phyloP scores from a whole-genome alignment of 1,140 invertebrate species.

The Drosophila virilis region DNA sequence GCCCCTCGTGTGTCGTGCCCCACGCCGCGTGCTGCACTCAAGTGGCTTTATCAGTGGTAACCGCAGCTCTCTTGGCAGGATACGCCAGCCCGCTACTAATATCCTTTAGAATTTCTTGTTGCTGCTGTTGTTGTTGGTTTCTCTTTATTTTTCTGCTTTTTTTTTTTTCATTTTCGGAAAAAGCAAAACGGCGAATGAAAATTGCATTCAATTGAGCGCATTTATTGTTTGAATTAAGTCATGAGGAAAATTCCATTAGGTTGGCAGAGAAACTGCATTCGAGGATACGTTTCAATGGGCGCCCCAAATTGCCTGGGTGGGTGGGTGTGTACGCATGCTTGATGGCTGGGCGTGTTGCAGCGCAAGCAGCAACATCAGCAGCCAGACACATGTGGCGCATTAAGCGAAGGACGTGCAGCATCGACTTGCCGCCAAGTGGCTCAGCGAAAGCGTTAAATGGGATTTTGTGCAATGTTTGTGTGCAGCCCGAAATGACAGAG shows the following conservation, averaged over 20 bases:
- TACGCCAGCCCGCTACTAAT: conserved; percentile 55
- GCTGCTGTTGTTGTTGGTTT: conserved; percentile 7
- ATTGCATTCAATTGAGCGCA: conserved; percentile 83
- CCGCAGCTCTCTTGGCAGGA: conserved; percentile 60
- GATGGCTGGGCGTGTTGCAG: conserved; percentile 32
- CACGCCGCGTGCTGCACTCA: conserved; percentile 75
- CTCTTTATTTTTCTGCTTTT: background rate
- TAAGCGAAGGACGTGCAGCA: conserved; percentile 35
- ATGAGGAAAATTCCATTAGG: conserved; percentile 82
- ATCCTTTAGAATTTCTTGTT: conserved; percentile 59
- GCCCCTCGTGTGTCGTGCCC: background rate
- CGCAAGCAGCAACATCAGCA: background rate
- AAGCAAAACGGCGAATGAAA: conserved; percentile 72
- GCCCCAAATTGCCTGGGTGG: conserved; percentile 26
- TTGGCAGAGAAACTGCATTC: conserved; percentile 73
- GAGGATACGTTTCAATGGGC: conserved; percentile 22
- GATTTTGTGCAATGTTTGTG: conserved; percentile 71
- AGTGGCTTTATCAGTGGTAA: conserved; percentile 80
- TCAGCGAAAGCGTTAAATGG: conserved; percentile 61
- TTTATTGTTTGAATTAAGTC: conserved; percentile 82
- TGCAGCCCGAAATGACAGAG: conserved; percentile 1
- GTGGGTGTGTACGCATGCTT: conserved; percentile 27
- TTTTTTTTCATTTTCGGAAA: conserved; percentile 64
- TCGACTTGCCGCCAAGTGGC: conserved; percentile 38
- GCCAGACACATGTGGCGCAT: conserved; percentile 67